These are phyloP conservation scores for Magallana ariakensis DNA, from an alignment of 1,140 invertebrate species.

Conservation along the genomic window DNA sequence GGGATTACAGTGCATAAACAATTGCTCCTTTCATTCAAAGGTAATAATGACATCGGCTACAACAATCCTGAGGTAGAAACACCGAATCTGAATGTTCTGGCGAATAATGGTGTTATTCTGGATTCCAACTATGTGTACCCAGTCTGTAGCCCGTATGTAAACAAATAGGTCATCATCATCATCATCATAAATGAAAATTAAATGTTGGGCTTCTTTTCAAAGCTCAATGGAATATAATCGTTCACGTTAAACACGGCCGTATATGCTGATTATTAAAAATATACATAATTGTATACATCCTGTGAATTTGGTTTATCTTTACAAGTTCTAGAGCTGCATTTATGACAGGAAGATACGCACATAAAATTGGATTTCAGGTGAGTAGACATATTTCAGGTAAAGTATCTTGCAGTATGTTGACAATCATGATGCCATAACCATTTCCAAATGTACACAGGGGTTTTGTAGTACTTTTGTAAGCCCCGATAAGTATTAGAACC, in stretches of 20 bases:
- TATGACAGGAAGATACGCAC: conserved; percentile 22
- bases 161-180: neutral
- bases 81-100: neutral
- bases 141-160: conserved; percentile 25
- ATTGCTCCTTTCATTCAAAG: neutral
- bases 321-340: conserved; percentile 2
- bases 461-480: too few species aligned
- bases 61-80: conserved; percentile 2
- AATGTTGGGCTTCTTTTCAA: too few species aligned
- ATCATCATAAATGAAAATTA: too few species aligned
- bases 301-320: neutral
- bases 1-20: too few species aligned
- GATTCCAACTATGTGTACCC: neutral
- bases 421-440: too few species aligned
- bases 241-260: too few species aligned
- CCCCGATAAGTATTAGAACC: too few species aligned
- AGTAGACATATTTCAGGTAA: neutral
- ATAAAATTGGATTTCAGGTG: conserved; percentile 13
- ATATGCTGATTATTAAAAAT: too few species aligned
- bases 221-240: too few species aligned
- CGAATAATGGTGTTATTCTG: conserved; percentile 3
- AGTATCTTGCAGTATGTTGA: too few species aligned
- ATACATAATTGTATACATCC: too few species aligned
- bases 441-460: too few species aligned
- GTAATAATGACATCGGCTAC: conserved; percentile 20